Percentiles rank a stretch among this genome's conserved stretches.
Conservation (phyloP, 2,888 invertebrate genomes). For the Epinotia brunnichana region DNA sequence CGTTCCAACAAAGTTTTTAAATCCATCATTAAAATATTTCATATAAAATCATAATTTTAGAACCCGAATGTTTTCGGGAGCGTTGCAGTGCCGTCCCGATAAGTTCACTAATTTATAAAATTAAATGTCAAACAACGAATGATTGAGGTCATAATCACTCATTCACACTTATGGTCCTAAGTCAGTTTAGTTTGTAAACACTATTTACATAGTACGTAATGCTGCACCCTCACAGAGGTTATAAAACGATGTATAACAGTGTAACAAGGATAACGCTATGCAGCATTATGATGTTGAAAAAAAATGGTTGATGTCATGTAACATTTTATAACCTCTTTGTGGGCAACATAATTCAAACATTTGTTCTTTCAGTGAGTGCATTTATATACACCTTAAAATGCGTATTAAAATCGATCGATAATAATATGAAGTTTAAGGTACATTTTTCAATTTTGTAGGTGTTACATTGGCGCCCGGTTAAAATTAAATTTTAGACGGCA, state of each 20-base stretch:
- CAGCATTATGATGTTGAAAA: too few species aligned
- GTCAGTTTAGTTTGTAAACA: too few species aligned
- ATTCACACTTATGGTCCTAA: background rate
- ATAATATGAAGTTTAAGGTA: background rate
- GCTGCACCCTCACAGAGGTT: too few species aligned
- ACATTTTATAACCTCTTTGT: too few species aligned
- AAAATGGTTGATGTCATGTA: too few species aligned
- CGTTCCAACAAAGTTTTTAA: background rate
- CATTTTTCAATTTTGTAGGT: background rate
- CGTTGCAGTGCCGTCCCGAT: background rate
- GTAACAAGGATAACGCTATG: too few species aligned
- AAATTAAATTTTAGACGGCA: background rate
- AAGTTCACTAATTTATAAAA: too few species aligned
- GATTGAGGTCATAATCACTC: background rate
- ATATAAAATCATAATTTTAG: constrained; percentile 18
- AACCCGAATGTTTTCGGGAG: background rate
- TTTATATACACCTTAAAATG: background rate
- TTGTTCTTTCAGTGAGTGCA: background rate
- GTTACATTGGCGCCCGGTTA: background rate
- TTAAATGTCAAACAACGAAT: background rate
- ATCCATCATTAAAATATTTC: background rate
- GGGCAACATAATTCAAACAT: background rate
- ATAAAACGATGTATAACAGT: too few species aligned
- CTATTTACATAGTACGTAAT: background rate
- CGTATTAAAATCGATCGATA: background rate